A percentile compares a stretch with the other conserved stretches of the same genome.
phyloP scores from a whole-genome alignment of 2,113 vertebrate species.

The Poeciliopsis retropinna region DNA sequence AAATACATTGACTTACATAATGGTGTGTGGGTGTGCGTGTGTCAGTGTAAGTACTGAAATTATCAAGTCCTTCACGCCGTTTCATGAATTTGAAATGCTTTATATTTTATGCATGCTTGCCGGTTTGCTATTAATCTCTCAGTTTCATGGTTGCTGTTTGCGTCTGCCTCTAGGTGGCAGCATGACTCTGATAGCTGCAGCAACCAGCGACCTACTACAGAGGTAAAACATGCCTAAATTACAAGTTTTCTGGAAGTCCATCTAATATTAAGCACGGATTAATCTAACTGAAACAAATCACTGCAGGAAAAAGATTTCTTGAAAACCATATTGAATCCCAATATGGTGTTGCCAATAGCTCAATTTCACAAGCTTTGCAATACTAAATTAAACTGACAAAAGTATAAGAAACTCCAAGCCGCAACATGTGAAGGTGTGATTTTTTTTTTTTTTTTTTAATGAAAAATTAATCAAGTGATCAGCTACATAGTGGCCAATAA shows the following conservation, averaged over 20 bases:
- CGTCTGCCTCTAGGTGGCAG: slow-evolving; percentile 70
- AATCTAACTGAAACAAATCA: background rate
- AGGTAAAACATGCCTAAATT: slow-evolving; percentile 1
- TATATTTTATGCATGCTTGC: slow-evolving; percentile 60
- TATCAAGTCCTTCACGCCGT: slow-evolving; percentile 61
- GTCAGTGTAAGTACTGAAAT: slow-evolving; percentile 48
- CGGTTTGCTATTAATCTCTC: slow-evolving; percentile 31
- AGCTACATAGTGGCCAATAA: slow-evolving; percentile 5
- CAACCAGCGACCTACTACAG: slow-evolving; percentile 2
- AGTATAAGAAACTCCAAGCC: background rate
- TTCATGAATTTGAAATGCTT: slow-evolving; percentile 74
- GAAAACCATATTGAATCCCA: too few relatives aligned
- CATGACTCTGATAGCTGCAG: slow-evolving; percentile 44
- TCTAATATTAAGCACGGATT: background rate
- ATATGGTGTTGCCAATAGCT: too few relatives aligned
- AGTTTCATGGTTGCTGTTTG: slow-evolving; percentile 16
- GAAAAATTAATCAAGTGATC: background rate
- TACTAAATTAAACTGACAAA: background rate
- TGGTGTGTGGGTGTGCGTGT: slow-evolving; percentile 19
- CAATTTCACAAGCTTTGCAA: background rate
- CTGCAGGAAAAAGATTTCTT: too few relatives aligned
- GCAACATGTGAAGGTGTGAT: background rate
- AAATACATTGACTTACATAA: slow-evolving; percentile 45
- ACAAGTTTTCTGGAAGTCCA: background rate
- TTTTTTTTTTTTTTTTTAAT: background rate